Evolutionary conservation across 2,797 vertebrate species (phyloP), one percentile per base, ranked within the genome.

Genomic region (Sylvia borin): DNA sequence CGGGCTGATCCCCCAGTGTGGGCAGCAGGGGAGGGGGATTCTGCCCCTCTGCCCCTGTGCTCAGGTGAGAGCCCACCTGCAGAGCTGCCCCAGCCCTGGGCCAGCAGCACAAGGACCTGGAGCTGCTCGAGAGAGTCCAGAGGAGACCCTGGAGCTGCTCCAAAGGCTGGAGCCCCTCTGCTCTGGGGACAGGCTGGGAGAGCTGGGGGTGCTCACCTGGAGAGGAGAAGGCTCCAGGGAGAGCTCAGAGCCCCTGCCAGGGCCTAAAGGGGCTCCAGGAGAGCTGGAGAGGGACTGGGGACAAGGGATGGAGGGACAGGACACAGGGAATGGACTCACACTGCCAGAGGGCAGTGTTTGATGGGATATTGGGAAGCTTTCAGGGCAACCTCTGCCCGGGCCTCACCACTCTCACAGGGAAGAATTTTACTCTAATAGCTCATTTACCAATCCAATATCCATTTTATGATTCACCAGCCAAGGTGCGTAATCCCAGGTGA

Each of bases 11-110:
- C 54, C 12, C 2, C 67, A 54, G 27, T 2, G 0, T 38, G 67
- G 36, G 6, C 50, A 48, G 42, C 55, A 43, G 38, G 16, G 0
- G 0, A 9, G 10, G 25, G 55, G 25, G 20, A 29, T 34, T 32
- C 11, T 62, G 57, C 16, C 26, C 70, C 54, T 32, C 11, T 62
- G 57, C 16, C 26, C 70, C 54, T 73, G n/a, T 0, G 8, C 42
- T 19, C 50, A 6, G 60, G 34, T 48, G 43, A 31, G 51, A 29
- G 1, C 81, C 31, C 70, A 34, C 34, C 34, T 55, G 80, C 42
- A 71, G 57, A 43, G 66, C 55, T 53, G 66, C 16, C 47, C 47
- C 78, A 73, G 68, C 58, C 50, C n/a, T 34, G 42, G 40, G 10
- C 16, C 68, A 45, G 5, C 80, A 84, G 34, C 42, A 73, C 2